These are phyloP conservation scores for Cistogaster globosa DNA, from an alignment of 2,888 invertebrate genomes.

Conservation along the genomic window DNA sequence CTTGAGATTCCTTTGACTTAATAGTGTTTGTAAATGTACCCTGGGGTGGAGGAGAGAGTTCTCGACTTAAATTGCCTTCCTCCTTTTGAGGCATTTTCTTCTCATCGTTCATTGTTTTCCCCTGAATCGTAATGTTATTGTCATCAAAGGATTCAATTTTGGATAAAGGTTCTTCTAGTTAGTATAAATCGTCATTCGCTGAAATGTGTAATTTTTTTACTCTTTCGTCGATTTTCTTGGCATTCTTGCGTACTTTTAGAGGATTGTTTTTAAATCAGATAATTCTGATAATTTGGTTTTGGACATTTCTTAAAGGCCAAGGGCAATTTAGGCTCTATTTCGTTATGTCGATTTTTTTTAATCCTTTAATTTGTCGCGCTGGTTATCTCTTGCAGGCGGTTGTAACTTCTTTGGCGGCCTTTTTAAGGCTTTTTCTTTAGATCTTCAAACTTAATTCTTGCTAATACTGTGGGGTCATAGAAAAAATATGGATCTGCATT, in stretches of 20 bases:
- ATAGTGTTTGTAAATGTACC: constrained; percentile 82
- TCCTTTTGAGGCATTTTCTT: constrained; percentile 37
- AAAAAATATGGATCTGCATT: constrained; percentile 82
- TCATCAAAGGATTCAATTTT: constrained; percentile 82
- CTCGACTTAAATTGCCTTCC: constrained; percentile 44
- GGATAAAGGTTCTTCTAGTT: constrained; percentile 80
- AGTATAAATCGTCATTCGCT: constrained; percentile 82
- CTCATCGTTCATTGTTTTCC: constrained; percentile 24
- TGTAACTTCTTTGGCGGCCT: constrained; percentile 76
- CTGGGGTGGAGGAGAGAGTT: constrained; percentile 62
- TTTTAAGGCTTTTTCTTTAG: constrained; percentile 75
- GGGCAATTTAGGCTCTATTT: constrained; percentile 73
- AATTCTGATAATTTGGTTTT: constrained; percentile 82
- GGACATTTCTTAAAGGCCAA: constrained; percentile 81
- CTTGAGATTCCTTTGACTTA: constrained; percentile 82
- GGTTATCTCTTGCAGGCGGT: constrained; percentile 57
- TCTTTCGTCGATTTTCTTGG: constrained; percentile 82
- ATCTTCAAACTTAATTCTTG: constrained; percentile 80
- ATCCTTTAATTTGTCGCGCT: constrained; percentile 75
- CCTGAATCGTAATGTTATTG: constrained; percentile 70
- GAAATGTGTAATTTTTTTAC: constrained; percentile 80
- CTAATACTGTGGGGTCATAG: constrained; percentile 82
- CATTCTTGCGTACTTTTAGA: constrained; percentile 82
- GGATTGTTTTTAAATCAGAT: constrained; percentile 82
- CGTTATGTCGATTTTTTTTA: constrained; percentile 73